These are phyloP conservation scores for Tenthredo scrophulariae DNA, from an alignment of 2,888 invertebrate species.

Conservation along the genomic window DNA sequence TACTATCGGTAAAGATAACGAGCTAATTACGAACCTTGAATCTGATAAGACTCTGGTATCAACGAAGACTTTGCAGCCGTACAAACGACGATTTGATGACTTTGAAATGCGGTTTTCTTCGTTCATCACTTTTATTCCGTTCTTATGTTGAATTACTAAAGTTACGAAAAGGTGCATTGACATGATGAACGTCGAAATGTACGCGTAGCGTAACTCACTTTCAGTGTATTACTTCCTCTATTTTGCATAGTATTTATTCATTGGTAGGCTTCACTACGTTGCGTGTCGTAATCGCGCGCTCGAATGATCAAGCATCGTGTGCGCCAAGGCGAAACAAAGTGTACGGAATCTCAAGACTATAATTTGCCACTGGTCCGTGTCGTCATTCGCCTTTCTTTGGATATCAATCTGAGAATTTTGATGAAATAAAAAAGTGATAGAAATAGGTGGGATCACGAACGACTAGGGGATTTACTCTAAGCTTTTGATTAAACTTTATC, in stretches of 20 bases:
- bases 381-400: constrained; percentile 33
- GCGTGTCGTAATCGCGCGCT: constrained; percentile 43
- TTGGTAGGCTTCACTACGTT: constrained; percentile 46
- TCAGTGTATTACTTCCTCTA: constrained; percentile 69
- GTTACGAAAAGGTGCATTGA: neutral
- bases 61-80: neutral
- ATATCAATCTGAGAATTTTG: neutral
- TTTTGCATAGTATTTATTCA: constrained; percentile 67
- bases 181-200: neutral
- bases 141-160: neutral
- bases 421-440: neutral
- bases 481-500: neutral
- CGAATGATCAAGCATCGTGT: constrained; percentile 36
- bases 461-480: neutral
- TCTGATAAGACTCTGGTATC: constrained; percentile 24
- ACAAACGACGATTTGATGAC: neutral
- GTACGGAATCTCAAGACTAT: constrained; percentile 15
- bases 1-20: neutral
- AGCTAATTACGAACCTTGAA: constrained; percentile 24
- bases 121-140: neutral
- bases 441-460: no score
- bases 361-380: constrained; percentile 15
- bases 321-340: constrained; percentile 57
- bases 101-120: neutral
- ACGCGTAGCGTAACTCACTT: constrained; percentile 55